A percentile compares a stretch with the other conserved stretches of the same genome.
phyloP scores from a whole-genome alignment of 2,797 vertebrate genomes.

The Morelia viridis region DNA sequence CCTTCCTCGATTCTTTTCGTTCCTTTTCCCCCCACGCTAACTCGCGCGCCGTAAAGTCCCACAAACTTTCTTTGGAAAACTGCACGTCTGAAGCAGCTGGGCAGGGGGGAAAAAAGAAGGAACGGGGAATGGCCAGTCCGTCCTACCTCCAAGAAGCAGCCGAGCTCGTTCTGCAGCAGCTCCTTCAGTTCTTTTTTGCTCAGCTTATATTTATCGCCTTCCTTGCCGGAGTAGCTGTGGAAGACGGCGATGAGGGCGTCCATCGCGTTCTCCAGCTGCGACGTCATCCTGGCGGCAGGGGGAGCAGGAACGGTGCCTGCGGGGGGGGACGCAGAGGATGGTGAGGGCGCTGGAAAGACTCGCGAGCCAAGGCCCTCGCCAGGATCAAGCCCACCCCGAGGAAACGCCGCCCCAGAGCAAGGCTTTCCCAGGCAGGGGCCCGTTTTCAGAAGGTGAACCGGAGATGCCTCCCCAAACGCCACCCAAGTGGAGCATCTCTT shows the following conservation, averaged over 20 bases:
- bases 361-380: not conserved
- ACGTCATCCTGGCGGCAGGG: conserved; percentile 69
- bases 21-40: too few species aligned
- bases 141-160: conserved; percentile 80
- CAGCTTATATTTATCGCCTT: conserved; percentile 91
- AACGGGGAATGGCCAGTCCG: rapidly evolving
- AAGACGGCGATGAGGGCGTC: conserved; percentile 85
- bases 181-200: conserved; percentile 87
- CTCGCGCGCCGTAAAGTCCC: too few species aligned
- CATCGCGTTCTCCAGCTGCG: conserved; percentile 81
- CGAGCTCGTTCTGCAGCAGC: conserved; percentile 82
- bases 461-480: not conserved
- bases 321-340: rapidly evolving
- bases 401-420: not conserved
- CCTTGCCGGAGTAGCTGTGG: conserved; percentile 86
- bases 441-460: not conserved
- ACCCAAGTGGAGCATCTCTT: not conserved
- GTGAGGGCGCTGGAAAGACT: not conserved
- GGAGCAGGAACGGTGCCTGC: rapidly evolving
- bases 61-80: too few species aligned
- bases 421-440: too few species aligned
- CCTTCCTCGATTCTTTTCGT: too few species aligned
- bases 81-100: too few species aligned
- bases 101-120: not conserved
- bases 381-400: not conserved